phyloP scores from a whole-genome alignment of 1,140 invertebrate species.

The Sycophaga agraensis region DNA sequence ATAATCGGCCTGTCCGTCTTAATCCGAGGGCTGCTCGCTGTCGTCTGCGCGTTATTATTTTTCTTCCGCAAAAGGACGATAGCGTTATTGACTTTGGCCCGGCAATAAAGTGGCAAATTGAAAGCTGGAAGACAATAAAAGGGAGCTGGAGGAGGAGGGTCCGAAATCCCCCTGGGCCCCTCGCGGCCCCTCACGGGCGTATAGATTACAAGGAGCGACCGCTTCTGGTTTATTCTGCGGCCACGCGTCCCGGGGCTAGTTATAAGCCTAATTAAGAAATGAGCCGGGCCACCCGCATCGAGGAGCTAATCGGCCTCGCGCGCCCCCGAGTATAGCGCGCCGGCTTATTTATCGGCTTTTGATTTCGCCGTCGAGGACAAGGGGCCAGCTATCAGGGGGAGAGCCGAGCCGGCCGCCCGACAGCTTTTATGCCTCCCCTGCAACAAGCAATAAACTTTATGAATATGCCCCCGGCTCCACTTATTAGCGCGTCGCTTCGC shows the following conservation, averaged over 20 bases:
- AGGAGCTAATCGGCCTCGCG: neutral
- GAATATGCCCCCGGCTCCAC: neutral
- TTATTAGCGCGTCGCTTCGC: constrained; percentile 4
- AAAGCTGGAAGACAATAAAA: neutral
- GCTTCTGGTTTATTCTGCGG: constrained; percentile 15
- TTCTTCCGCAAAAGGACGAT: no score
- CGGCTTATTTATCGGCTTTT: constrained; percentile 17
- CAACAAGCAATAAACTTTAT: constrained; percentile 6
- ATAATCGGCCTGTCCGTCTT: no score
- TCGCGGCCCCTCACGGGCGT: no score
- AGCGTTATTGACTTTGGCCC: no score
- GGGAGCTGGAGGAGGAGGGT: neutral
- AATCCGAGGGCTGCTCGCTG: no score
- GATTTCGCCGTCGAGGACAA: constrained; percentile 13
- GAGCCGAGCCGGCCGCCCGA: no score
- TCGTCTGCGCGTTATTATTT: no score
- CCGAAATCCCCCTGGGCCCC: no score
- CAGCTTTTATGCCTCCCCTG: constrained; percentile 1
- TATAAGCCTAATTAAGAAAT: constrained; percentile 24
- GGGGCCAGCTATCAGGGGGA: neutral
- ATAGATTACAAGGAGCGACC: no score
- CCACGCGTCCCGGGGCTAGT: neutral
- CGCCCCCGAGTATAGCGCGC: neutral
- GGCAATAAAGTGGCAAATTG: no score
- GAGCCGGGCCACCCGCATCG: constrained; percentile 19